Conservation (phyloP, 2,797 vertebrate species). For the Diceros bicornis region DNA sequence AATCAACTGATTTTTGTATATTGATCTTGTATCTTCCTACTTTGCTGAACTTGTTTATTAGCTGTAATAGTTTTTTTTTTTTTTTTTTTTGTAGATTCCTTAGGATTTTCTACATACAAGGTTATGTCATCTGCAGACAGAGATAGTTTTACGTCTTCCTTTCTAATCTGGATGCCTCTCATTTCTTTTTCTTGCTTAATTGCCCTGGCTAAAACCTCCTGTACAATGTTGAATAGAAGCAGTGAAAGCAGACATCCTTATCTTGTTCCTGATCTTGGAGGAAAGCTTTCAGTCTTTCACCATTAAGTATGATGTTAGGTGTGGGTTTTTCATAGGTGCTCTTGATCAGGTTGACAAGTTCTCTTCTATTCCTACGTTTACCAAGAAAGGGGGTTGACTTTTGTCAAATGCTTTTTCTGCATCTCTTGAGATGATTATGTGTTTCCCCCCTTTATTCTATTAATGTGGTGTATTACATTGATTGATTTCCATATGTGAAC, state of each 20-base stretch:
- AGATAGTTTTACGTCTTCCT: neutral
- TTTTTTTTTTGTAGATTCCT: neutral
- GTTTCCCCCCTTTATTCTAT: neutral
- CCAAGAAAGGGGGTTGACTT: neutral
- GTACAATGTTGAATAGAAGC: neutral
- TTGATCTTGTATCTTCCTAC: neutral
- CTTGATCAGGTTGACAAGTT: neutral
- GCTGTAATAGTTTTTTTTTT: neutral
- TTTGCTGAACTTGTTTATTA: neutral
- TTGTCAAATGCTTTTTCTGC: constrained; percentile 6
- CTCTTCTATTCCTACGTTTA: constrained; percentile 4
- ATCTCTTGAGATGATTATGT: neutral
- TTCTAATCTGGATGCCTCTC: neutral
- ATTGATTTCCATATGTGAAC: constrained; percentile 24
- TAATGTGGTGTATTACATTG: constrained; percentile 10
- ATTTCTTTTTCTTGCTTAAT: neutral
- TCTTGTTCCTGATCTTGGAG: neutral
- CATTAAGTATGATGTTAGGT: neutral
- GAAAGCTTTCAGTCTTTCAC: neutral
- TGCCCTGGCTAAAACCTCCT: constrained; percentile 16
- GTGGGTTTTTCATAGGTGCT: neutral
- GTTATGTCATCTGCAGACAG: neutral
- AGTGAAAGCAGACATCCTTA: neutral
- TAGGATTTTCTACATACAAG: neutral
- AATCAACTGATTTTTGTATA: neutral